Conservation (phyloP, 2,797 vertebrate species). For the Muscicapa comitata region DNA sequence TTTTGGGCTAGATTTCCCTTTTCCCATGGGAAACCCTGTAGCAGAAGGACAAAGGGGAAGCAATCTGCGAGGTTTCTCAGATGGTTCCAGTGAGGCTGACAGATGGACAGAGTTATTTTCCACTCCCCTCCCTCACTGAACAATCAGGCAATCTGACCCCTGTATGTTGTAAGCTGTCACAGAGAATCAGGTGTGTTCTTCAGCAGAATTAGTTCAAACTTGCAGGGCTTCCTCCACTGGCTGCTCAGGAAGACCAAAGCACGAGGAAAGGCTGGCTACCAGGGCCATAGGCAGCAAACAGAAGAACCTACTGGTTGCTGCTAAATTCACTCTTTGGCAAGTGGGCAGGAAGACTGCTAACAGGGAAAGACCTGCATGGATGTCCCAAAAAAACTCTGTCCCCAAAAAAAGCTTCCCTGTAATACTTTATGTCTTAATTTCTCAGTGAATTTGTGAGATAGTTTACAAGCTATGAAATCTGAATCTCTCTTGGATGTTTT, state of each 20-base stretch:
- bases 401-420: background rate
- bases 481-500: background rate
- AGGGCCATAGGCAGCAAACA: background rate
- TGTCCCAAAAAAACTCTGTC: no score
- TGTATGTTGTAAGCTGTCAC: background rate
- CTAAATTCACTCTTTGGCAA: background rate
- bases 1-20: background rate
- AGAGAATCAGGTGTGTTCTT: background rate
- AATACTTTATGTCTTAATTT: background rate
- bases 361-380: background rate
- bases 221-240: background rate
- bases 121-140: background rate
- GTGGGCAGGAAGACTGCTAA: background rate
- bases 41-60: background rate
- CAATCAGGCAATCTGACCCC: background rate
- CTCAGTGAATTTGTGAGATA: background rate
- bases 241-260: background rate
- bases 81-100: background rate
- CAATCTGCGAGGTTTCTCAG: background rate
- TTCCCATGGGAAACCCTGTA: constrained; percentile 32
- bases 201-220: background rate
- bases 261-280: background rate
- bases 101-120: background rate
- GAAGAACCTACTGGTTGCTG: background rate
- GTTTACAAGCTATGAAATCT: background rate